Evolutionary conservation across 1,140 invertebrate species (phyloP).

Genomic region (Aphis craccivora): DNA sequence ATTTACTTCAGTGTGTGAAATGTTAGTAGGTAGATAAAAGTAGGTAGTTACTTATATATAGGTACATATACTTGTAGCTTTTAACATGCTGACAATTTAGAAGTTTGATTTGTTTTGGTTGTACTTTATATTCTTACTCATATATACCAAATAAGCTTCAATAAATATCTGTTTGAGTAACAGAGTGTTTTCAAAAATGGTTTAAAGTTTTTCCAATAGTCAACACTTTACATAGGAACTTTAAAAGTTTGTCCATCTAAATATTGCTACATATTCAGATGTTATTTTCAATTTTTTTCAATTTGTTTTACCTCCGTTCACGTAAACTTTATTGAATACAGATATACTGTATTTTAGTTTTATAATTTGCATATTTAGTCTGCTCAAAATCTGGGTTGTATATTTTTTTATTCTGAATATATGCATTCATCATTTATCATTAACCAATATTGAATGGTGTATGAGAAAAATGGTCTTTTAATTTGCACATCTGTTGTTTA

Average conservation of each 20-base stretch:
- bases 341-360: not conserved
- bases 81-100: not conserved
- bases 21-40: not conserved
- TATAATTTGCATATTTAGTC: not conserved
- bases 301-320: not conserved
- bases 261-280: not conserved
- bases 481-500: slow-evolving; percentile 39
- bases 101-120: not conserved
- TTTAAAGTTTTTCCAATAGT: not conserved
- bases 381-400: not conserved
- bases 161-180: not conserved
- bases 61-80: not conserved
- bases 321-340: not conserved
- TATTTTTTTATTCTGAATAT: not conserved
- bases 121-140: not conserved
- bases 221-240: not conserved
- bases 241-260: not conserved
- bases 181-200: not conserved
- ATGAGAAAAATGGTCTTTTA: slow-evolving; percentile 42
- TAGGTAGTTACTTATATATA: not conserved
- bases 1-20: not conserved
- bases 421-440: not conserved
- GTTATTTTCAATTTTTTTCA: not conserved
- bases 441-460: slow-evolving; percentile 19
- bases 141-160: not conserved